Percentiles rank a stretch among this genome's conserved stretches.
phyloP scores from a whole-genome alignment of 2,888 invertebrate genomes.

The Neuroscelio doddi region DNA sequence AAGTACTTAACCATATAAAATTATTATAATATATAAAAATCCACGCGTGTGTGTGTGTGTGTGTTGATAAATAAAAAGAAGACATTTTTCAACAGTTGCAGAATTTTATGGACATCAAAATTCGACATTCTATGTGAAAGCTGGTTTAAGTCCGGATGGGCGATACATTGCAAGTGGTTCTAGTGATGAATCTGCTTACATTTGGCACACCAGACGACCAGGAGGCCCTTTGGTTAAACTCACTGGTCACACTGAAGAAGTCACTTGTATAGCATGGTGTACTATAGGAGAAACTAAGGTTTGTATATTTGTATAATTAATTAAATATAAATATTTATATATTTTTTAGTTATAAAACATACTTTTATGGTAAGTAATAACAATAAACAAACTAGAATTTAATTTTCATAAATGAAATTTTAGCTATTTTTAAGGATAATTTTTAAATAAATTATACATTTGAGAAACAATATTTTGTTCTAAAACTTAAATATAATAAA shows the following conservation, averaged over 20 bases:
- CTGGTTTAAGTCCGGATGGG: constrained; percentile 86
- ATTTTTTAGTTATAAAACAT: constrained; percentile 6
- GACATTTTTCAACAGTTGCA: constrained; percentile 62
- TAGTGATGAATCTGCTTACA: constrained; percentile 87
- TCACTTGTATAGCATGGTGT: constrained; percentile 90
- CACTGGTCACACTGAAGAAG: constrained; percentile 87
- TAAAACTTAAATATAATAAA: no score
- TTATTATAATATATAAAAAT: no score
- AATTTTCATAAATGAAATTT: no score
- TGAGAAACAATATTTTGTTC: no score
- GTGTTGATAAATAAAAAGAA: not conserved
- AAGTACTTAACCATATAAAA: no score
- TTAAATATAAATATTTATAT: constrained; percentile 10
- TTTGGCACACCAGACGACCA: constrained; percentile 83
- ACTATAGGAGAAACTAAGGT: constrained; percentile 74
- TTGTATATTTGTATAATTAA: no score
- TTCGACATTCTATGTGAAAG: constrained; percentile 88
- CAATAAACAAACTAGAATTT: constrained; percentile 2
- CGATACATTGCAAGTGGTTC: constrained; percentile 90
- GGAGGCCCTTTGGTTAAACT: constrained; percentile 80
- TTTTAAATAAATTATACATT: no score
- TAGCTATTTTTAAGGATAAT: no score
- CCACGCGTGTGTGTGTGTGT: no score
- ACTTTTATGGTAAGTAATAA: not conserved
- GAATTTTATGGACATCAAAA: constrained; percentile 81